A percentile compares a stretch with the other conserved stretches of the same genome.
Conservation (phyloP, 2,888 invertebrate species). For the Quadriops clusia region DNA sequence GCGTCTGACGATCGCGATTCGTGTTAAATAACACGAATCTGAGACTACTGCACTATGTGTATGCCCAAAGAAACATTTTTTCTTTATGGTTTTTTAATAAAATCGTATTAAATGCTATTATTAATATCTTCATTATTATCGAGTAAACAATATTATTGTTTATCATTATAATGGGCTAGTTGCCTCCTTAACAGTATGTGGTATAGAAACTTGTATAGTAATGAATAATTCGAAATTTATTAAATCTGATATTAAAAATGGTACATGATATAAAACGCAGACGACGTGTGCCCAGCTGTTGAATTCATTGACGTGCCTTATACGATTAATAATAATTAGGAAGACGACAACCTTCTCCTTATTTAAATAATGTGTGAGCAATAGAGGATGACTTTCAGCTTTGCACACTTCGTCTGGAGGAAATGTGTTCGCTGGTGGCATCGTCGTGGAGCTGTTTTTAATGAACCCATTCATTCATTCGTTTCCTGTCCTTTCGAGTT, state of each 20-base stretch:
- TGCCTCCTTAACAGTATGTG: conserved; percentile 26
- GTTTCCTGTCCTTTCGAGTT: no score
- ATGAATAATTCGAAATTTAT: conserved; percentile 36
- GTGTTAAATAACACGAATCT: conserved; percentile 4
- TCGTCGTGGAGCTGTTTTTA: no score
- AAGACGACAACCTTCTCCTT: conserved; percentile 1
- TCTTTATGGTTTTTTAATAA: conserved; percentile 28
- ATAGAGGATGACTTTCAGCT: conserved; percentile 20
- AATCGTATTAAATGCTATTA: conserved; percentile 37
- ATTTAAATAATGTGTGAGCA: conserved; percentile 21
- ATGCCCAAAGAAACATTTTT: conserved; percentile 35
- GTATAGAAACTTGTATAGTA: conserved; percentile 32
- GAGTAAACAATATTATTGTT: conserved; percentile 34
- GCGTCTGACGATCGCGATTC: no score
- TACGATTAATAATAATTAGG: conserved; percentile 1
- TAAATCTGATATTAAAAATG: conserved; percentile 37
- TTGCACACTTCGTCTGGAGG: conserved; percentile 28
- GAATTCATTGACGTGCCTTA: conserved; percentile 1
- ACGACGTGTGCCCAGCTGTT: conserved; percentile 27
- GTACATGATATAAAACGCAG: conserved; percentile 37
- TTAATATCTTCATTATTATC: conserved; percentile 32
- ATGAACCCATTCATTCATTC: no score
- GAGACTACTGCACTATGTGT: conserved; percentile 20
- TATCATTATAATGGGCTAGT: conserved; percentile 28
- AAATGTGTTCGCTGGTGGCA: conserved; percentile 20